Evolutionary conservation across 1,140 invertebrate genomes (phyloP), one percentile per base, ranked within the genome.

Genomic region (Pachypsylla venusta): DNA sequence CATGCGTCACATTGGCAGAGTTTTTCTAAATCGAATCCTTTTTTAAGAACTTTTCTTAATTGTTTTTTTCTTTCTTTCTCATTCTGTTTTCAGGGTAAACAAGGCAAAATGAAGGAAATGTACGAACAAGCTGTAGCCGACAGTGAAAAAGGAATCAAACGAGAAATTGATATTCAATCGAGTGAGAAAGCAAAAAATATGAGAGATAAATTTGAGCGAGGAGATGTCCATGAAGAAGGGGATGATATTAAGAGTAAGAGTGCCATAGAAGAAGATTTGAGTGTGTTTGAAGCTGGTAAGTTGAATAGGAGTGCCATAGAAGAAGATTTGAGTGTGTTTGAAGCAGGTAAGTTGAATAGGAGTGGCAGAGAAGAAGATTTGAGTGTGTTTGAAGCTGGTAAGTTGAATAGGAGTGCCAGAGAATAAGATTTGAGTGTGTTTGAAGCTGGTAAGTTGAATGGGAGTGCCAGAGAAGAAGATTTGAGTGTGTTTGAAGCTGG

Each of bases 51-150:
- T 16, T 16, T 42, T 30, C 5, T n/a, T 1, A 24, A 20, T 3
- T 58, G n/a, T 20, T 25, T 42, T 39, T 10, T 59, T 5, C 19
- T 28, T 25, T 56, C 40, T 48, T 54, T 53, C 48, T 40, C 59
- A 70, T 59, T 61, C 69, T 72, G 10, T n/a, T n/a, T n/a, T n/a
- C 69, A 87, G 84, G 88, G 87, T 10, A 89, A 90, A 70, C 87
- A 90, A 74, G 85, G 84, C 0, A 88, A 88, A 66, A 86, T 93
- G 72, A 92, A 92, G 67, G 88, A 93, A 69, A 81, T 89, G 76
- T 93, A 93, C 70, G 88, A 93, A 68, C 86, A 90, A 67, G 89
- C 88, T 3, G 84, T 91, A 0, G 79, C 85, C 62, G 87, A 90
- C 66, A 85, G 83, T 58, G 82, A 84, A 67, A 77, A 77, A 61